Conservation (phyloP, 30 jellyfish, hydroid and myxozoan species). For the Aurelia sp. region DNA sequence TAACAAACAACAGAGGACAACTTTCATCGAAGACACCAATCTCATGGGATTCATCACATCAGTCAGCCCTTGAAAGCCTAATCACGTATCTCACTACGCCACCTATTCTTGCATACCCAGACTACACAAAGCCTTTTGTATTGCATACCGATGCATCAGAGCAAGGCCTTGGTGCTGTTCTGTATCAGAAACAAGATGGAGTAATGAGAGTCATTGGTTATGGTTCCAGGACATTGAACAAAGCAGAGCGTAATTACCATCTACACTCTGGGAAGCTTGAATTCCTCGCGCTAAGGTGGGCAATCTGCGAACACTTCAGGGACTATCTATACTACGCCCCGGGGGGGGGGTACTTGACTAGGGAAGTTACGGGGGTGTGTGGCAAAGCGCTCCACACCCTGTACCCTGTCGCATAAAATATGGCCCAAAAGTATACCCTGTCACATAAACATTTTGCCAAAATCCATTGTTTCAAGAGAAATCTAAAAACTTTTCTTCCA, state of each 20-base stretch:
- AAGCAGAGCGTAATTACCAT: conserved; percentile 30
- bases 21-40: conserved; percentile 21
- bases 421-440: no score
- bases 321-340: conserved; percentile 15
- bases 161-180: conserved; percentile 61
- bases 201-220: conserved; percentile 26
- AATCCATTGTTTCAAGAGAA: no score
- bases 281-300: conserved; percentile 28
- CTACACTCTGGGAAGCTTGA: background rate
- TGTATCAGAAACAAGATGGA: conserved; percentile 33
- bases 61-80: conserved; percentile 7
- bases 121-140: no score
- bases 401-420: no score
- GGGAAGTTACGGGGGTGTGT: no score
- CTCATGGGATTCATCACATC: conserved; percentile 9
- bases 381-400: no score
- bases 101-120: conserved; percentile 26
- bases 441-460: no score
- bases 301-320: conserved; percentile 18
- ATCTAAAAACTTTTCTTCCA: no score
- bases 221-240: conserved; percentile 30
- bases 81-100: conserved; percentile 13
- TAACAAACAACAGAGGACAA: conserved; percentile 16
- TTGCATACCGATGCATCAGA: conserved; percentile 59
- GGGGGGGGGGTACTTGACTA: no score